A percentile compares a stretch with the other conserved stretches of the same genome.
Conservation (phyloP, 2,797 vertebrate species). For the Tragopan temminckii region DNA sequence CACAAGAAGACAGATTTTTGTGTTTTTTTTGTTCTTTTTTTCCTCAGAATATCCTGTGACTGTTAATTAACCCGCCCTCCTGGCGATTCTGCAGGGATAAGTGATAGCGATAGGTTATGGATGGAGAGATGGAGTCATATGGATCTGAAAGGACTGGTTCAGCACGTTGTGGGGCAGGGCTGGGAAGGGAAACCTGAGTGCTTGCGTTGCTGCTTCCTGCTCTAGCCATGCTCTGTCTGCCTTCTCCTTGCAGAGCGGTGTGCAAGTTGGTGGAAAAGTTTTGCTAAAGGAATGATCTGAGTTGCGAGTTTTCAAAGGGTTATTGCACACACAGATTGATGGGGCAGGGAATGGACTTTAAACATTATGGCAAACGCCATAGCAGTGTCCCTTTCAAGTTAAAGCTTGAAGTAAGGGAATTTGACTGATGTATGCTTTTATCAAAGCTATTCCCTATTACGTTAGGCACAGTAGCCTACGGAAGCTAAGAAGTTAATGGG, state of each 20-base stretch:
- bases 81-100: not conserved
- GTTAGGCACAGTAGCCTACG: conserved; percentile 29
- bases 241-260: not conserved
- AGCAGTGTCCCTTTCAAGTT: conserved; percentile 54
- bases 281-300: not conserved
- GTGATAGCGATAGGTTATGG: not conserved
- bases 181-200: conserved; percentile 19
- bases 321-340: conserved; percentile 28
- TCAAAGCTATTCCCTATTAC: conserved; percentile 40
- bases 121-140: not conserved
- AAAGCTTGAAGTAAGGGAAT: conserved; percentile 38
- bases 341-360: not conserved
- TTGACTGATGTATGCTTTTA: conserved; percentile 49
- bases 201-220: not conserved
- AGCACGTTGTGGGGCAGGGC: not conserved
- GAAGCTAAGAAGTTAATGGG: conserved; percentile 66
- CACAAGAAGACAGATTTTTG: not conserved
- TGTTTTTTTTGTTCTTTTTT: not conserved
- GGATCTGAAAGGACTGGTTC: not conserved
- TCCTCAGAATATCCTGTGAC: not conserved
- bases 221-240: not conserved
- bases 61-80: not conserved
- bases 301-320: conserved; percentile 45
- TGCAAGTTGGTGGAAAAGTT: not conserved
- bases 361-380: conserved; percentile 39